phyloP scores from a whole-genome alignment of 2,888 invertebrate species.

The Aleiodes testaceus region DNA sequence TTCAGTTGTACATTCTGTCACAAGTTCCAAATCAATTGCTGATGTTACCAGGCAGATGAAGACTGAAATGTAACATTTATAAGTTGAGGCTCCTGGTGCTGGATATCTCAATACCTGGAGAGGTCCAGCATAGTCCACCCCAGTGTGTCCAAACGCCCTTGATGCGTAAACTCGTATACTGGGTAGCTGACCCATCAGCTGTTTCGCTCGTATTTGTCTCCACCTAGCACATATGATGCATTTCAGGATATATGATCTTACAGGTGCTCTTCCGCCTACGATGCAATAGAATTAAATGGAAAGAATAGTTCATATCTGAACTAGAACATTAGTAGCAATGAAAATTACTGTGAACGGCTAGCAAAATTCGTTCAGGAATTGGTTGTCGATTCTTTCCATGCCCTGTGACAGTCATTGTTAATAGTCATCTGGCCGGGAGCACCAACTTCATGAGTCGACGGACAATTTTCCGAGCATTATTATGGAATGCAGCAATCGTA shows the following conservation, averaged over 20 bases:
- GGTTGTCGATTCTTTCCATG: no score
- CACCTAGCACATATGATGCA: conserved; percentile 32
- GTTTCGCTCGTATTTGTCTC: conserved; percentile 20
- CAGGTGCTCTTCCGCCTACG: conserved; percentile 28
- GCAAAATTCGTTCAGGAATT: no score
- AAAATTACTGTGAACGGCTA: no score
- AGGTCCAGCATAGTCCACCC: conserved; percentile 37
- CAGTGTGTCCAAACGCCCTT: background rate
- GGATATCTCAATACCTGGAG: background rate
- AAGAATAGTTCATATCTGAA: no score
- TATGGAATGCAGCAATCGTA: no score
- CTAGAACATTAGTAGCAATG: no score
- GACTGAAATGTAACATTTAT: conserved; percentile 48
- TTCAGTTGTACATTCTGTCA: conserved; percentile 46
- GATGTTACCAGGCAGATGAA: conserved; percentile 52
- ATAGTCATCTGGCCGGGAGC: no score
- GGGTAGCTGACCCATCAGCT: conserved; percentile 44
- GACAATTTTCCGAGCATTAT: no score
- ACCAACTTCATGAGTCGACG: no score
- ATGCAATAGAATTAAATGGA: no score
- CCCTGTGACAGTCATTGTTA: no score
- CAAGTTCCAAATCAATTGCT: conserved; percentile 52
- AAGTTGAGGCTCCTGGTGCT: conserved; percentile 16
- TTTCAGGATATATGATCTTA: background rate
- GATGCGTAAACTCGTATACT: background rate